Evolutionary conservation across 2,113 vertebrate species (phyloP).

Genomic region (Dinomys branickii): DNA sequence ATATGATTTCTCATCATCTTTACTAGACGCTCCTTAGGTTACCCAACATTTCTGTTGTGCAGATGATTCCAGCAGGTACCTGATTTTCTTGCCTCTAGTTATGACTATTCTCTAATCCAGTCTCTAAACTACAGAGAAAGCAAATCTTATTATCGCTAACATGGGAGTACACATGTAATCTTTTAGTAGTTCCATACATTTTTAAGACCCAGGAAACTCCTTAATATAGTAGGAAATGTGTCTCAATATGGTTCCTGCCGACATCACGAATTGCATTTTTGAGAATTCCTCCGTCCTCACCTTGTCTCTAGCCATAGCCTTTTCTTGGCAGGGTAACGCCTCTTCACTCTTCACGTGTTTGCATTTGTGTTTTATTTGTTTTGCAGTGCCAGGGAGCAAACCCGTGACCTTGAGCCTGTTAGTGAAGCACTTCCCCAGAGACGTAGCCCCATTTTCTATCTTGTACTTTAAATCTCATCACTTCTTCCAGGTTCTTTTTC

Average conservation of each 20-base stretch:
- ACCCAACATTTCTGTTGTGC: background rate
- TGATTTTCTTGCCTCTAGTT: background rate
- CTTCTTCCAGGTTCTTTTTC: background rate
- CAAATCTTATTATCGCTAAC: background rate
- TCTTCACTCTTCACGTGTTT: background rate
- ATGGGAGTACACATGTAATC: background rate
- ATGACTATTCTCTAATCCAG: background rate
- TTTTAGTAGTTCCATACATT: background rate
- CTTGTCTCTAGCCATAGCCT: background rate
- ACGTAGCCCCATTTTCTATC: too few species aligned
- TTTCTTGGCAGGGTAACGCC: background rate
- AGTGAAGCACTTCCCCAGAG: background rate
- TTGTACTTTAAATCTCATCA: background rate
- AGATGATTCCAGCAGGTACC: background rate
- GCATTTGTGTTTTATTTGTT: background rate
- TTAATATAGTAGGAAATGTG: background rate
- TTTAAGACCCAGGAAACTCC: background rate
- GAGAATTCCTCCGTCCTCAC: background rate
- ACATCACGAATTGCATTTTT: background rate
- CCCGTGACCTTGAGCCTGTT: background rate
- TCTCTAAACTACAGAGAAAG: background rate
- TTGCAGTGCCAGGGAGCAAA: background rate
- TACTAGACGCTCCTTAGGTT: background rate
- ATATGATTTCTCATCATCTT: background rate
- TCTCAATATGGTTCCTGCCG: background rate